These are phyloP conservation scores for Dinothrombium tinctorium DNA, from an alignment of 1,140 invertebrate species.

Conservation along the genomic window DNA sequence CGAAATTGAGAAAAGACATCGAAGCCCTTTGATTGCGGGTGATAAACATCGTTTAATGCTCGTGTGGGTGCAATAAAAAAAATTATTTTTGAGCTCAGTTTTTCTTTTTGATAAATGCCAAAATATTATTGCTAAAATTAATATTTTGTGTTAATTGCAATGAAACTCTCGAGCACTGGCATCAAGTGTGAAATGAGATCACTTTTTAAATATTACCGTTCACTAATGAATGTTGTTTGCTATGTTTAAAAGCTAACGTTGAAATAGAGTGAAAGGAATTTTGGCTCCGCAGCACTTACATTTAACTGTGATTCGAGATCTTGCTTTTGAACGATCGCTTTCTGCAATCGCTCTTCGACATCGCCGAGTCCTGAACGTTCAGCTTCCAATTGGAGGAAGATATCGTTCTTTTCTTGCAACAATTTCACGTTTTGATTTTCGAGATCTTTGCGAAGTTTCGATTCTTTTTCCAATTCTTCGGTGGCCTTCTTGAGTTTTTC, in stretches of 20 bases:
- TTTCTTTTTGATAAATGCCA: no score
- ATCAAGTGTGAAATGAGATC: no score
- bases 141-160: no score
- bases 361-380: slow-evolving; percentile 69
- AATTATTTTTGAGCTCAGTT: no score
- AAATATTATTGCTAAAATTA: no score
- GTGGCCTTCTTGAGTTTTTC: slow-evolving; percentile 84
- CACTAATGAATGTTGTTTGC: no score
- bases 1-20: no score
- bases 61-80: no score
- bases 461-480: slow-evolving; percentile 75
- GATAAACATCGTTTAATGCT: no score
- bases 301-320: slow-evolving; percentile 83
- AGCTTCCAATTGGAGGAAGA: slow-evolving; percentile 61
- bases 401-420: slow-evolving; percentile 69
- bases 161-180: no score
- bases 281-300: slow-evolving; percentile 34
- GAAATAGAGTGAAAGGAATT: neutral
- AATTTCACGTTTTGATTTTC: slow-evolving; percentile 77
- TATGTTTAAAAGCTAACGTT: neutral
- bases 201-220: no score
- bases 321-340: slow-evolving; percentile 80
- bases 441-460: slow-evolving; percentile 85
- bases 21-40: no score
- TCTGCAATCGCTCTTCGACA: slow-evolving; percentile 69